Evolutionary conservation across 1,140 invertebrate genomes (phyloP).

Genomic region (Panagrolaimus sp.): DNA sequence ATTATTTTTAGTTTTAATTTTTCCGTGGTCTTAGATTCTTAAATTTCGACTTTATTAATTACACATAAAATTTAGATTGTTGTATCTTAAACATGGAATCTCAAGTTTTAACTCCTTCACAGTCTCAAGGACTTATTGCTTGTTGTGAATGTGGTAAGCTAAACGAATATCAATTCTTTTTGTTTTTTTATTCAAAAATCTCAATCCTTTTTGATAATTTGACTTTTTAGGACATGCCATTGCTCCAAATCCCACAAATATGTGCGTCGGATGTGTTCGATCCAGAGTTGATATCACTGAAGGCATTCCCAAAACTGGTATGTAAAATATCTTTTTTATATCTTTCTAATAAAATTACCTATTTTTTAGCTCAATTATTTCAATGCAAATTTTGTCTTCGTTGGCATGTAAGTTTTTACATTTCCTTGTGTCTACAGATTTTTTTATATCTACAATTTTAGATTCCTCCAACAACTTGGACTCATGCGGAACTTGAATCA

Average conservation of each 20-base stretch:
- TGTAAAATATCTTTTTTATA: conserved; percentile 44
- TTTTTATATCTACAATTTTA: conserved; percentile 65
- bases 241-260: conserved; percentile 89
- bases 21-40: too few species aligned
- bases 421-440: too few species aligned
- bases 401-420: conserved; percentile 62
- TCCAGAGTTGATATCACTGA: conserved; percentile 88
- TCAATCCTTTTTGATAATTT: too few species aligned
- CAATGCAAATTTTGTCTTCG: conserved; percentile 74
- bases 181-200: too few species aligned
- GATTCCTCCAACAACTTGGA: conserved; percentile 85
- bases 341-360: neutral
- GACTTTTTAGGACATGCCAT: conserved; percentile 62
- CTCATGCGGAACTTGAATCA: conserved; percentile 81
- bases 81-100: too few species aligned
- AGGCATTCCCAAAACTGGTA: conserved; percentile 82
- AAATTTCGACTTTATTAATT: too few species aligned
- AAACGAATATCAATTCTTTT: too few species aligned
- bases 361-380: conserved; percentile 68
- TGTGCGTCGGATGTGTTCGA: conserved; percentile 88
- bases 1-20: too few species aligned
- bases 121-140: conserved; percentile 66
- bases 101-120: conserved; percentile 6
- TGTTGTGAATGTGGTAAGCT: conserved; percentile 66
- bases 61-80: too few species aligned